These are phyloP conservation scores for Polyodon spathula DNA, from an alignment of 2,113 vertebrate genomes.

Conservation along the genomic window DNA sequence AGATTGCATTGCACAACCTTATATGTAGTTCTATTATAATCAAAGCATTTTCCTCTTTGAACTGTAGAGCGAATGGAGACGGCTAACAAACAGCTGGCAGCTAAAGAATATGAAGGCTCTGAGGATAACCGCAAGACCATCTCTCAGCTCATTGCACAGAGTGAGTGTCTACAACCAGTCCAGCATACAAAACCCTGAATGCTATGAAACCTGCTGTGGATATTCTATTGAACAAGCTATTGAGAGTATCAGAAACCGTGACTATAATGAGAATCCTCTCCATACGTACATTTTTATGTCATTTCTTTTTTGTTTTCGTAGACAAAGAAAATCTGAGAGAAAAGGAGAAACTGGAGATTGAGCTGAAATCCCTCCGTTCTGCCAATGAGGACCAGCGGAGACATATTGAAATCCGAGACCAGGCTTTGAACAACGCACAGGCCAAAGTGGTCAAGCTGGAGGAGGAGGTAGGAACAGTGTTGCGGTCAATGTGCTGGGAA, in stretches of 20 bases:
- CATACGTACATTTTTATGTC: neutral
- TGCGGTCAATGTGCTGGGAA: no score
- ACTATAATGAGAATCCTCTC: neutral
- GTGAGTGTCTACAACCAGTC: no score
- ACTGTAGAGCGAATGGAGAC: constrained; percentile 88
- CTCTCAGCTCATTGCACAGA: constrained; percentile 87
- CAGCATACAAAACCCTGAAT: no score
- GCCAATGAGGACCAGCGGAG: constrained; percentile 88
- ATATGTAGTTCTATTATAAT: no score
- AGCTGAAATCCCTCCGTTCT: constrained; percentile 76
- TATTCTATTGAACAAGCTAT: no score
- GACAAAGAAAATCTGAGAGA: constrained; percentile 87
- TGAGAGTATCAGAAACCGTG: no score
- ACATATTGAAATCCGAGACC: constrained; percentile 95
- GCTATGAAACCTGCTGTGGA: no score
- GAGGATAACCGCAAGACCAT: constrained; percentile 96
- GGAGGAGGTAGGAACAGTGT: constrained; percentile 75
- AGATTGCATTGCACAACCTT: no score
- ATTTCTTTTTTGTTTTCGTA: constrained; percentile 32
- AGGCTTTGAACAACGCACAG: constrained; percentile 91
- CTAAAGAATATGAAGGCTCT: constrained; percentile 87
- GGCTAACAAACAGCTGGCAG: constrained; percentile 89
- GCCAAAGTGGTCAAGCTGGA: constrained; percentile 96
- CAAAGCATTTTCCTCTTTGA: no score
- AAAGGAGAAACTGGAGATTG: constrained; percentile 93